Base-by-base conservation (phyloP, 2,888 invertebrate genomes). In the Podabrus alpinus region DNA sequence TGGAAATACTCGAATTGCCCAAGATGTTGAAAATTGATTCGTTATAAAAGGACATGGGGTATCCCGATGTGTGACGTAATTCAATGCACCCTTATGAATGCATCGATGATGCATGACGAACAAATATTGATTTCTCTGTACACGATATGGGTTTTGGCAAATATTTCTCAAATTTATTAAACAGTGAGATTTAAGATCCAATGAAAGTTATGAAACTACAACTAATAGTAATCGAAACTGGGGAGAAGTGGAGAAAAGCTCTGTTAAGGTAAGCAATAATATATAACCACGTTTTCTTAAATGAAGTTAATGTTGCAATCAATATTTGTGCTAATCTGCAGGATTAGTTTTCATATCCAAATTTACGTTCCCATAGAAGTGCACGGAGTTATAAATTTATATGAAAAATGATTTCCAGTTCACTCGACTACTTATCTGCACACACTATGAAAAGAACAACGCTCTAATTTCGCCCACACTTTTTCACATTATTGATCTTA, bases 201-300 rank as follows among this genome's bases (percentile, higher is more conserved):
- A 15, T 59, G 64, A 66, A 72, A 71, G 82, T 79, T 79, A 89
- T 89, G 89, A 88, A 87, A 85, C 85, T 89, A 70, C 89, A 89
- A 82, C 85, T 89, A 75, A 86, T 89, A 75, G 88, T 89, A 68
- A 87, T 89, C 71, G 89, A 89, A 82, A 89, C 88, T 68, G 88
- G 88, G 9, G 88, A 88, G 81, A 88, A 87, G 86, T 89, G 88
- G 89, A 84, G 88, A 76, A 83, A 88, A 75, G 89, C 89, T 62
- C 84, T 89, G 66, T 81, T 88, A 77, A 88, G 88, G 88, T 88
- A 81, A 86, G 86, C n/a, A 45, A 45, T n/a, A n/a, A n/a, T n/a
- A n/a, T n/a, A n/a, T n/a, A n/a, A n/a, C n/a, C n/a, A n/a, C n/a
- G n/a, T n/a, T n/a, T n/a, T n/a, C n/a, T n/a, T n/a, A n/a, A n/a